These are phyloP conservation scores for Aphyosemion australe DNA, from an alignment of 2,113 vertebrate genomes.

Conservation along the genomic window DNA sequence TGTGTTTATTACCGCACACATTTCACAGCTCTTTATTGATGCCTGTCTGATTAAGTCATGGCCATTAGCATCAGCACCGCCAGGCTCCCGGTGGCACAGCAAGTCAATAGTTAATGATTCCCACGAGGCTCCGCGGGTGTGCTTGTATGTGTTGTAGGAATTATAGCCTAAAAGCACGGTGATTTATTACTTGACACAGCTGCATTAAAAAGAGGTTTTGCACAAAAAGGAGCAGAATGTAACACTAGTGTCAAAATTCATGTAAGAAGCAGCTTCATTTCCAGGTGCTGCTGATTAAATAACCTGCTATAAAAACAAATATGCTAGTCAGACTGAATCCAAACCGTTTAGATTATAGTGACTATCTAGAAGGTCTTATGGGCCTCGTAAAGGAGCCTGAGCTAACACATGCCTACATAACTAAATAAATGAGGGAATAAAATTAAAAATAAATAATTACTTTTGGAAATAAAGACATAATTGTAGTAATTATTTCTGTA, in stretches of 20 bases:
- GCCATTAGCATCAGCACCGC: conserved; percentile 65
- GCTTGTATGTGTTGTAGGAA: conserved; percentile 13
- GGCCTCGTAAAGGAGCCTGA: no score
- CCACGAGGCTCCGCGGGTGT: conserved; percentile 45
- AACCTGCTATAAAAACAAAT: conserved; percentile 11
- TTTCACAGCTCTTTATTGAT: conserved; percentile 50
- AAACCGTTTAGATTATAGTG: not conserved
- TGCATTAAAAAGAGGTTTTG: conserved; percentile 9
- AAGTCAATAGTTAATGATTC: conserved; percentile 46
- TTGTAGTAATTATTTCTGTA: no score
- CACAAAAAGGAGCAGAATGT: not conserved
- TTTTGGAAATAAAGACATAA: no score
- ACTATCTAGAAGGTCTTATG: not conserved
- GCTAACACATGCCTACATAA: no score
- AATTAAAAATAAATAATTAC: no score
- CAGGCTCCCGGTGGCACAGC: conserved; percentile 53
- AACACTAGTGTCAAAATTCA: not conserved
- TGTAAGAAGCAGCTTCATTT: not conserved
- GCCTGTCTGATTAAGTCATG: conserved; percentile 61
- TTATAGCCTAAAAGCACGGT: conserved; percentile 36
- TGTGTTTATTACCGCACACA: conserved; percentile 45
- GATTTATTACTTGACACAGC: conserved; percentile 38
- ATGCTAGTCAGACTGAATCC: conserved; percentile 12
- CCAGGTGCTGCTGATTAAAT: not conserved
- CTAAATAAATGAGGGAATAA: no score